A percentile compares a stretch with the other conserved stretches of the same genome.
Evolutionary conservation across 2,113 vertebrate species (phyloP).

Genomic region (Girardinichthys multiradiatus): DNA sequence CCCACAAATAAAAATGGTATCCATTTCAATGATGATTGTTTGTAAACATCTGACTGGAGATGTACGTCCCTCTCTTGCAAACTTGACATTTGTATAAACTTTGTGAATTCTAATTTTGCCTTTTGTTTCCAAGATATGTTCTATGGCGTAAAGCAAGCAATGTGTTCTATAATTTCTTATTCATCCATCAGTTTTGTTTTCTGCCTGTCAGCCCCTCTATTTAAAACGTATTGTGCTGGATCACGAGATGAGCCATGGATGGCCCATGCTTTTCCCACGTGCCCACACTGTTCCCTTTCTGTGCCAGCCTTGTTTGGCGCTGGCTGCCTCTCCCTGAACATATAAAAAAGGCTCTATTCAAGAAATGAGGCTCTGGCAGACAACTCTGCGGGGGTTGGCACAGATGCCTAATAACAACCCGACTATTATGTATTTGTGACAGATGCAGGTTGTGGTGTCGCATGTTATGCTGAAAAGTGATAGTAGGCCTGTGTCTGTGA

Average conservation of each 20-base stretch:
- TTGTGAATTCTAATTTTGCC: background rate
- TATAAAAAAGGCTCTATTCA: constrained; percentile 71
- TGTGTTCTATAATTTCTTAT: background rate
- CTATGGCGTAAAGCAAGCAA: background rate
- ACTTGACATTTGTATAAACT: background rate
- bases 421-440: constrained; percentile 61
- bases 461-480: constrained; percentile 51
- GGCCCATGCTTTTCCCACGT: constrained; percentile 74
- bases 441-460: constrained; percentile 61
- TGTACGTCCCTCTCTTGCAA: background rate
- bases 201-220: constrained; percentile 19
- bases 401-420: constrained; percentile 56
- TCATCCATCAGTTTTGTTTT: constrained; percentile 34
- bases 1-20: background rate
- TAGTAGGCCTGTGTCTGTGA: constrained; percentile 47
- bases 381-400: constrained; percentile 43
- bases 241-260: constrained; percentile 56
- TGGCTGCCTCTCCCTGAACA: constrained; percentile 36
- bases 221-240: constrained; percentile 53
- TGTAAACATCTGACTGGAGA: background rate
- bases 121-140: background rate
- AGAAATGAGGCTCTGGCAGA: constrained; percentile 44
- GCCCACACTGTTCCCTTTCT: constrained; percentile 66
- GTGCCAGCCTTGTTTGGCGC: constrained; percentile 70
- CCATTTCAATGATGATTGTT: background rate